Base-by-base conservation (phyloP, 2,888 invertebrate species). In the Petrophora chlorosata region DNA sequence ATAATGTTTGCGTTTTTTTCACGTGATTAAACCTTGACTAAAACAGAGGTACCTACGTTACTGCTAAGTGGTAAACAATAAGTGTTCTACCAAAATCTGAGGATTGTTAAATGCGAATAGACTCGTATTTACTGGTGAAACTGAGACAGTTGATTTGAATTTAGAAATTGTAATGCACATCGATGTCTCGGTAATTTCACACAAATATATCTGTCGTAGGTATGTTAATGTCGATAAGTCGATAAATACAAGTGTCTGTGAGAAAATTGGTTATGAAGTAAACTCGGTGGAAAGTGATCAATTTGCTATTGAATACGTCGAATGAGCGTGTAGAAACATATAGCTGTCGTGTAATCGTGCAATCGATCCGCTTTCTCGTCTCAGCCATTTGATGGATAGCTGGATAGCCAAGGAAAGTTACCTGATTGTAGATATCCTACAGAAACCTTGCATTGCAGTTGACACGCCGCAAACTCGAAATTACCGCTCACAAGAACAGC, bases 281-380 rank as follows among this genome's bases (percentile, higher is more conserved):
- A 60, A 58, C 59, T 43, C 60, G 61, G 46, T 61, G 73, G 82
- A 82, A 82, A 82, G 76, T 77, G 70, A 79, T 80, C 73, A 68
- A 67, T 73, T 77, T 76, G 72, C 81, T 69, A 79, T 77, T 73
- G 75, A 78, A 82, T 78, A 75, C 49, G 51, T 55, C 51, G 46
- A 57, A 55, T 50, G 42, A 57, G 46, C 46, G 67, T 72, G 64
- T 70, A 75, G 42, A 43, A 66, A 74, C 66, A 70, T 71, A 73
- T 67, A 73, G 67, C 67, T 67, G 74, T 69, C 73, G 70, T 74
- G 68, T 73, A 70, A 78, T 76, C 74, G 69, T 70, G 70, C 68
- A 64, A 73, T 80, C 72, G 68, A 71, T 70, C 75, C 69, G 73
- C 80, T 83, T 84, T 83, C 82, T 74, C 76, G 73, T 62, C 63